Evolutionary conservation across 2,888 invertebrate genomes (phyloP).

Genomic region (Mesorhabditis belari): DNA sequence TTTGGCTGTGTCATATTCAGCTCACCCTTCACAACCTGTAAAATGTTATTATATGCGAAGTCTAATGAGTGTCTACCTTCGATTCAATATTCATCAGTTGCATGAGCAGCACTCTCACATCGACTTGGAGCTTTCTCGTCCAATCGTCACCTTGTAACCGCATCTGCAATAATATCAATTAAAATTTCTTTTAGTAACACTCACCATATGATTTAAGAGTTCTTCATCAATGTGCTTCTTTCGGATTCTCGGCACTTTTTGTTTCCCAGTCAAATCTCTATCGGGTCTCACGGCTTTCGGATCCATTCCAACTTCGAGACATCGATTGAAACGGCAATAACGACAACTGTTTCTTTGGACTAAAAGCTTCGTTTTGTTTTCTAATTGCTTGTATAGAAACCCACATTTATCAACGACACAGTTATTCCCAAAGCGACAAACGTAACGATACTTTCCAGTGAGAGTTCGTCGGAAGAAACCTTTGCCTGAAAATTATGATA

Average conservation of each 20-base stretch:
- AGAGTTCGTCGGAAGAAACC: slow-evolving; percentile 49
- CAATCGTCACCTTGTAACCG: slow-evolving; percentile 51
- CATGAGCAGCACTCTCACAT: slow-evolving; percentile 47
- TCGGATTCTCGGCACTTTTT: slow-evolving; percentile 46
- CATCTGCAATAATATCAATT: slow-evolving; percentile 28
- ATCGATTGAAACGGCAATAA: slow-evolving; percentile 49
- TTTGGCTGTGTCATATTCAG: slow-evolving; percentile 19
- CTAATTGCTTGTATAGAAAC: slow-evolving; percentile 4
- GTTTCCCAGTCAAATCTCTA: slow-evolving; percentile 50
- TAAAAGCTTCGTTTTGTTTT: too few relatives aligned
- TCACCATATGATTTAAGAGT: slow-evolving; percentile 48
- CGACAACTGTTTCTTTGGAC: slow-evolving; percentile 49
- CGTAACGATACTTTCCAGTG: slow-evolving; percentile 44
- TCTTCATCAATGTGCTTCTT: slow-evolving; percentile 50
- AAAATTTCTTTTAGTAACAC: not conserved
- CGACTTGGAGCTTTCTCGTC: slow-evolving; percentile 50
- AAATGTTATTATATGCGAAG: not conserved
- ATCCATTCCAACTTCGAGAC: slow-evolving; percentile 51
- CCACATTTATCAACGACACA: slow-evolving; percentile 51
- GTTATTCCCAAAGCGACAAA: slow-evolving; percentile 50
- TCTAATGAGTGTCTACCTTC: slow-evolving; percentile 39
- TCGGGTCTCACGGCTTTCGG: slow-evolving; percentile 52
- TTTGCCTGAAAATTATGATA: slow-evolving; percentile 16
- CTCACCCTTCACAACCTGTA: slow-evolving; percentile 29
- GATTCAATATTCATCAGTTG: slow-evolving; percentile 50